Base-by-base conservation (phyloP, 2,113 vertebrate genomes). In the Oryzias woworae region DNA sequence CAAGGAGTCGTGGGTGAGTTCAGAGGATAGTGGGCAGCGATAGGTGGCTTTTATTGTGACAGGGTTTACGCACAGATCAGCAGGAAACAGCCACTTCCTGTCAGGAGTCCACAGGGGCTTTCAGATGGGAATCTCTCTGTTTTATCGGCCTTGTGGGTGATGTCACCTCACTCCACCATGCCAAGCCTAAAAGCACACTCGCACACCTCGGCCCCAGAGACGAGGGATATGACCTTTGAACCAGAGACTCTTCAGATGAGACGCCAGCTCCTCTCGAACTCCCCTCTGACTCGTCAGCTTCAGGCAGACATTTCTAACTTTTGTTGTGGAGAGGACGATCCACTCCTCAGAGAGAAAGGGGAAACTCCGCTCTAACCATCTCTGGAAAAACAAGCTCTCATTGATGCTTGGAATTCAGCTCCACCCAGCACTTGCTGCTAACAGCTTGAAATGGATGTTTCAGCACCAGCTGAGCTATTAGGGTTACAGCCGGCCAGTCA, bases 81-180 rank as follows among this genome's bases (percentile, higher is more conserved):
- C 82, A 90, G 91, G 91, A 91, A 91, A 80, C 89, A 91, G 88
- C 74, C 82, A 81, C 86, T 89, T 90, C 90, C 90, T 70, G 61
- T 73, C 52, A 41, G 23, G 41, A 49, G 31, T 75, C 75, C 70
- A 78, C 12, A 1, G 66, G 60, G 80, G 61, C 36, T 7, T 70
- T 72, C 66, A 62, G 55, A 61, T 76, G 72, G 56, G 73, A 73
- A 56, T 49, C 28, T 46, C 55, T 31, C 48, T 58, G 60, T 49
- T 82, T 71, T 75, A 67, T 83, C 73, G 72, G 53, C 62, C 53
- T 24, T 58, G 59, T 52, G 26, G 43, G 58, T 82, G 77, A 83
- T 86, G 85, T 85, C 77, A 82, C 73, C 24, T 44, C 62, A 50
- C 69, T 75, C 73, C 59, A 36, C 75, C 63, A 48, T 52, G 17